Evolutionary conservation across 2,888 invertebrate species (phyloP).

Genomic region (Corythucha ciliata): DNA sequence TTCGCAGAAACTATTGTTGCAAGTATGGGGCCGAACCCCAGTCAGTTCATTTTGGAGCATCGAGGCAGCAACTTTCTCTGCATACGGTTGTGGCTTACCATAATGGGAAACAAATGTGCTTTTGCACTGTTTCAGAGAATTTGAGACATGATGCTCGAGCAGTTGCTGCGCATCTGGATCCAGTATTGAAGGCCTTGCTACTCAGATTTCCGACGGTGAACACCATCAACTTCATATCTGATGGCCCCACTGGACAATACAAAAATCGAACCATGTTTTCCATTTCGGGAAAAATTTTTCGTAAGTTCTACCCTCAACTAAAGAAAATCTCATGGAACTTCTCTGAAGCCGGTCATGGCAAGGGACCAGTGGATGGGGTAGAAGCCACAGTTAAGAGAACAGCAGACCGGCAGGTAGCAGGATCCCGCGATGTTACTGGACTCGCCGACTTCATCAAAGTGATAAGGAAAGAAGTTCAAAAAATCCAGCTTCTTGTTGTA

Average conservation of each 20-base stretch:
- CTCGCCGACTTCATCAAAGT: slow-evolving; percentile 5
- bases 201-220: slow-evolving; percentile 8
- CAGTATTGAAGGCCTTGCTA: slow-evolving; percentile 8
- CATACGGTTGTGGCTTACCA: too few species aligned
- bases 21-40: too few species aligned
- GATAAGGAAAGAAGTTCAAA: slow-evolving; percentile 10
- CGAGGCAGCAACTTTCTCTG: too few species aligned
- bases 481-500: slow-evolving; percentile 7
- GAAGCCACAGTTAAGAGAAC: slow-evolving; percentile 30
- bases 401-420: slow-evolving; percentile 11
- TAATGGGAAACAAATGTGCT: too few species aligned
- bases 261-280: slow-evolving; percentile 9
- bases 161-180: slow-evolving; percentile 23
- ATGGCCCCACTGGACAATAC: slow-evolving; percentile 21
- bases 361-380: slow-evolving; percentile 35
- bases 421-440: neutral
- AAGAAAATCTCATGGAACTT: slow-evolving; percentile 13
- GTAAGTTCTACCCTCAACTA: neutral
- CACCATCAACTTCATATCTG: slow-evolving; percentile 19
- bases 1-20: too few species aligned
- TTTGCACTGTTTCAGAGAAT: slow-evolving; percentile 19
- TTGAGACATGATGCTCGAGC: slow-evolving; percentile 18
- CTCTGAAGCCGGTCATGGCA: slow-evolving; percentile 18
- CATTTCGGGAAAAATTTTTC: slow-evolving; percentile 4
- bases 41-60: too few species aligned